These are phyloP conservation scores for Megaceryle maxima DNA, from an alignment of 2,113 vertebrate genomes.

Conservation along the genomic window DNA sequence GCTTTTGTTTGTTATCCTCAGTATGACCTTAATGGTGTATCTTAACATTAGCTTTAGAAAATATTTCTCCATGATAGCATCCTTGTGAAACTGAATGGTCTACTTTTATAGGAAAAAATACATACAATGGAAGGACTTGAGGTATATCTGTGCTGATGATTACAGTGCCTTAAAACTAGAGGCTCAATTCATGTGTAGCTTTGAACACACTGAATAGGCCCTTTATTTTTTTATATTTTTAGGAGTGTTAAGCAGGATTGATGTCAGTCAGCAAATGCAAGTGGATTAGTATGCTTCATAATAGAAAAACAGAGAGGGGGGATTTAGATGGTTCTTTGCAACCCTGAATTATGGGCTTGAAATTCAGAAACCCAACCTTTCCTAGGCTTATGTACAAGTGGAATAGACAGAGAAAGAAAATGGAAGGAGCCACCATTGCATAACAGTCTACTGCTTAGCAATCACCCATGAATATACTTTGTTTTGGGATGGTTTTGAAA, in stretches of 20 bases:
- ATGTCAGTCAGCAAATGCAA: background rate
- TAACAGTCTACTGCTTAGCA: background rate
- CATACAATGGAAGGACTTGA: background rate
- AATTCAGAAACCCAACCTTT: background rate
- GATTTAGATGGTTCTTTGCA: background rate
- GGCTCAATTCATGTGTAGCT: background rate
- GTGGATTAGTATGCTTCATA: background rate
- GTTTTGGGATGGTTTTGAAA: background rate
- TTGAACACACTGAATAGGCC: background rate
- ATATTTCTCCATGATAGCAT: background rate
- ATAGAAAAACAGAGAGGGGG: background rate
- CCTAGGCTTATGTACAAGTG: background rate
- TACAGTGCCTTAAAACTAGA: background rate
- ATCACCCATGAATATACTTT: background rate
- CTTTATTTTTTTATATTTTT: background rate
- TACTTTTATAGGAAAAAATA: background rate
- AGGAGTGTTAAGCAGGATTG: background rate
- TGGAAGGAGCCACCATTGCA: background rate
- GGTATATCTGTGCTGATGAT: background rate
- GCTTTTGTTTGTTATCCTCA: background rate
- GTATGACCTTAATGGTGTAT: background rate
- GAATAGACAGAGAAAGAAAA: background rate
- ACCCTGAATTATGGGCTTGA: background rate
- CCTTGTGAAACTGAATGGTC: background rate
- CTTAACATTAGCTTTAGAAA: background rate